Base-by-base conservation (phyloP, 2,113 vertebrate species). In the Sinocyclocheilus rhinocerous region DNA sequence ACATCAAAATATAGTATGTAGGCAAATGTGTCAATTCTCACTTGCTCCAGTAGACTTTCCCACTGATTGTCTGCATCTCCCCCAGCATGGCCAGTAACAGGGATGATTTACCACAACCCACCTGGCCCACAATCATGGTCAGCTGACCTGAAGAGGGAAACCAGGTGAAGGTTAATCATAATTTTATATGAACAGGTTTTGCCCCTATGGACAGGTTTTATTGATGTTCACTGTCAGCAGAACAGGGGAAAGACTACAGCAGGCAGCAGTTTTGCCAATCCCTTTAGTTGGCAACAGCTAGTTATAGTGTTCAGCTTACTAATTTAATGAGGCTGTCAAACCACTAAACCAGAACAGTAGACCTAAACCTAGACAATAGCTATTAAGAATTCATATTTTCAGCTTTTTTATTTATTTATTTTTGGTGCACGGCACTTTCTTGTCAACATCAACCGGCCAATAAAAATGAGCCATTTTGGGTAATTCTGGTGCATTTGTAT, bases 121-220 rank as follows among this genome's bases (percentile, higher is more conserved):
- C 98, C 85, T 99, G 98, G 67, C 98, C 98, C 52, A 99, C 98
- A 50, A 99, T 97, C 98, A 99, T 99, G 7, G 97, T 99, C 93
- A 99, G 94, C 93, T 99, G 97, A 91, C 97, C 98, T 99, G 89
- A 42, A n/a, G 9, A 88, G 45, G 4, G 3, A 24, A 45, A 88
- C 6, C 0, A 72, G 59, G 73, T 75, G 24, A 80, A 9, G n/a
- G 45, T 29, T 48, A 20, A 72, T 29, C 10, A 39, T 22, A 22
- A 84, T 8, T 84, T 75, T 6, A 42, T 6, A 50, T 26, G 22
- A 20, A 29, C 18, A 63, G 39, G 16, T 33, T 73, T 48, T 61
- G 4, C 26, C 26, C 0, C 8, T 33, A 20, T 6, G 26, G n/a
- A 9, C n/a, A 24, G 22, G 75, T 50, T 55, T 29, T 6, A 20